These are phyloP conservation scores for Drosophila quadrilineata DNA, from an alignment of 1,140 invertebrate genomes.

Conservation along the genomic window DNA sequence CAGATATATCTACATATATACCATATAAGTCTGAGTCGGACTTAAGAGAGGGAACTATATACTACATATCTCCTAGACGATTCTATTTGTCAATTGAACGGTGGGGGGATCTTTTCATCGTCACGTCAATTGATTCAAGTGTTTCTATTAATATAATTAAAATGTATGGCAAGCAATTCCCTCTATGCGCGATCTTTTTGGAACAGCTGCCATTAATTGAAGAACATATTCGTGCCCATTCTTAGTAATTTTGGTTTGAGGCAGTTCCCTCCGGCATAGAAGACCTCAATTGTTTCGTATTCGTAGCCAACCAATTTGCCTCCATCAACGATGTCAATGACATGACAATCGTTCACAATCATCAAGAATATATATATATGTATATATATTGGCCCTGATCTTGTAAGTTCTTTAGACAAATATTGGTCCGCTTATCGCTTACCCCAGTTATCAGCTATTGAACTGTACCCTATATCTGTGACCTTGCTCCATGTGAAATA, in stretches of 20 bases:
- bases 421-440: slow-evolving; percentile 3
- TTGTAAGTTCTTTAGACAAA: slow-evolving; percentile 29
- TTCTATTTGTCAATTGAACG: no score
- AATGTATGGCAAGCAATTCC: slow-evolving; percentile 65
- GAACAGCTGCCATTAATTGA: slow-evolving; percentile 45
- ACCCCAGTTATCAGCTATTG: slow-evolving; percentile 22
- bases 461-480: neutral
- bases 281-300: slow-evolving; percentile 57
- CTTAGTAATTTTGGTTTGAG: slow-evolving; percentile 47
- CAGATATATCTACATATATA: neutral
- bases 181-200: slow-evolving; percentile 12
- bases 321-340: slow-evolving; percentile 33
- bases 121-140: slow-evolving; percentile 46
- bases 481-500: neutral
- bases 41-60: no score
- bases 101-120: neutral
- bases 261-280: slow-evolving; percentile 44
- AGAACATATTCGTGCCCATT: no score
- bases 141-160: slow-evolving; percentile 52
- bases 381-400: slow-evolving; percentile 19
- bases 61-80: no score
- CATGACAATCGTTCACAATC: slow-evolving; percentile 6
- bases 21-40: neutral
- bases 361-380: no score
- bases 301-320: slow-evolving; percentile 38